Percentiles rank a stretch among this genome's conserved stretches.
Conservation (phyloP, 2,888 invertebrate species). For the Watsonalla binaria region DNA sequence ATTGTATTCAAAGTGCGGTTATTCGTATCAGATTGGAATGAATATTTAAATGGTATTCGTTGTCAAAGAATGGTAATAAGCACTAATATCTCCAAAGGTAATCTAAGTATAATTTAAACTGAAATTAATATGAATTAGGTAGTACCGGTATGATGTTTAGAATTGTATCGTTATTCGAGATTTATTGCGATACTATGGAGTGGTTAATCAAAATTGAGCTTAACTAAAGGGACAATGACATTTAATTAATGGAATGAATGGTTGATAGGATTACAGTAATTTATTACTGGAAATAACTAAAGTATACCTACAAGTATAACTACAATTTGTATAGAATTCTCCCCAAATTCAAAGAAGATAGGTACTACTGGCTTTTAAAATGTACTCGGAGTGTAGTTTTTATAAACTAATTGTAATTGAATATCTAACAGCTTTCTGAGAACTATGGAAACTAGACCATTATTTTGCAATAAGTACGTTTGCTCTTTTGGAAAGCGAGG, state of each 20-base stretch:
- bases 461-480: no score
- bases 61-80: conserved; percentile 40
- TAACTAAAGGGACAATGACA: not conserved
- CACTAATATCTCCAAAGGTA: conserved; percentile 25
- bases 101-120: conserved; percentile 9
- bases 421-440: no score
- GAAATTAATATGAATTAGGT: conserved; percentile 11
- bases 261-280: not conserved
- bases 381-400: no score
- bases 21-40: conserved; percentile 35
- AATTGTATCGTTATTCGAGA: not conserved
- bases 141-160: not conserved
- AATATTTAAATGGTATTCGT: conserved; percentile 33
- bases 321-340: no score
- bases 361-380: no score
- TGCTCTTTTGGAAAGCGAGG: no score
- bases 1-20: no score
- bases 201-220: not conserved
- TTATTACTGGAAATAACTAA: no score
- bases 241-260: not conserved
- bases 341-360: no score
- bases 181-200: not conserved
- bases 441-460: no score
- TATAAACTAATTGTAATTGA: no score
- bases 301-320: no score